Base-by-base conservation (phyloP, 1,140 invertebrate genomes). In the Ceratitis capitata region DNA sequence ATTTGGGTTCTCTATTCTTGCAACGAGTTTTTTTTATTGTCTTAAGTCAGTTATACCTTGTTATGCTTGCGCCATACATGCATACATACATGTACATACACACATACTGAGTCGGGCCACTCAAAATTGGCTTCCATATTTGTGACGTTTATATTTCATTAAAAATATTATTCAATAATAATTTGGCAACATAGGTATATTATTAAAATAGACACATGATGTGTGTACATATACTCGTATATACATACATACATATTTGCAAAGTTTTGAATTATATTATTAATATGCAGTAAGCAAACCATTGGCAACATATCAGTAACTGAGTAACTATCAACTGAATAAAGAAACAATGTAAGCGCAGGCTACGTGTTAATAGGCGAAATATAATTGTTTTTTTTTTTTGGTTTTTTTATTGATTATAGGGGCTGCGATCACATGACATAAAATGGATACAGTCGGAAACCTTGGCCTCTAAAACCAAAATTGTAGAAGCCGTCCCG, bases 381-480 rank as follows among this genome's bases (percentile, higher is more conserved):
- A 61, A 12, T 69, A 69, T 69, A 35, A 19, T 12, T n/a, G n/a
- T n/a, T n/a, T n/a, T n/a, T n/a, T n/a, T n/a, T n/a, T n/a, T n/a
- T n/a, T n/a, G n/a, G n/a, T n/a, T n/a, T n/a, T 69, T 69, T 69
- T 39, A 69, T 69, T 35, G 32, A 69, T 69, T 35, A 35, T 69
- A 69, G 61, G 32, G 61, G 61, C 39, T 69, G n/a, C 61, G 61
- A 39, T 69, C 61, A 69, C 32, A 35, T 69, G 61, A 39, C 39
- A 35, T 69, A 35, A 69, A n/a, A 69, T 69, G 14, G 32, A 7
- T 14, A 69, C 61, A 35, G 61, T 35, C 32, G 26, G 61, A 35
- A 69, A 35, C 61, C 64, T 85, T 85, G 84, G 84, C 58, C 84
- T 85, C 64, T 78, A 85, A 85, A 85, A 32, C 84, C 84, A 74